These are phyloP conservation scores for Eudorcas thomsonii DNA, from an alignment of 2,113 vertebrate species.

Conservation along the genomic window DNA sequence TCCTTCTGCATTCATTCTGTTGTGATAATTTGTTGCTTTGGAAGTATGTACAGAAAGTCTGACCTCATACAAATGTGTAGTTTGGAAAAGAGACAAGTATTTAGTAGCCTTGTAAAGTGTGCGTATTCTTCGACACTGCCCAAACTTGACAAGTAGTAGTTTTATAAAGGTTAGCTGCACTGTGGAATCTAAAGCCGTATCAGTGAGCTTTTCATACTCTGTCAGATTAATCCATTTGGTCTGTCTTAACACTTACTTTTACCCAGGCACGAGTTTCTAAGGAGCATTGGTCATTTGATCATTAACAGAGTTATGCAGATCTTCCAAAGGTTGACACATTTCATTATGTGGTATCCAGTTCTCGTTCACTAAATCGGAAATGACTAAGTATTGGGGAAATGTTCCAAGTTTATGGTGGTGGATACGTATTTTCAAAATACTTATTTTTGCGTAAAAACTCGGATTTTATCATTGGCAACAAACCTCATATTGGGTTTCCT, in stretches of 20 bases:
- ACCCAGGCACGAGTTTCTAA: not conserved
- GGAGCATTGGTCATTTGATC: not conserved
- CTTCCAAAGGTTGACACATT: not conserved
- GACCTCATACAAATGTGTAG: not conserved
- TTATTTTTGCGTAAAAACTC: constrained; percentile 8
- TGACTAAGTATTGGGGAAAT: not conserved
- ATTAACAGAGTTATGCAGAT: not conserved
- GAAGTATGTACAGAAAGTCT: not conserved
- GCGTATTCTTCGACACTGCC: not conserved
- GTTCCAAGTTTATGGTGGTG: not conserved
- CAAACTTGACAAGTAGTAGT: not conserved
- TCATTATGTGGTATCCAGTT: not conserved
- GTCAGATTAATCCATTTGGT: not conserved
- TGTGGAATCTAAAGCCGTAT: not conserved
- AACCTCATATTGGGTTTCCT: constrained; percentile 15
- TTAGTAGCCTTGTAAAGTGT: not conserved
- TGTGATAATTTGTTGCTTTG: not conserved
- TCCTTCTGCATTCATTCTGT: not conserved
- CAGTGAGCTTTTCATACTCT: not conserved
- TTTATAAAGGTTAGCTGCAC: not conserved
- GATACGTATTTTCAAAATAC: constrained; percentile 24
- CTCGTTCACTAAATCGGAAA: not conserved
- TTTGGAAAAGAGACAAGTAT: not conserved
- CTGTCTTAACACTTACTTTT: not conserved
- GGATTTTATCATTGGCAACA: constrained; percentile 14